Evolutionary conservation across 2,113 vertebrate species (phyloP), one percentile per base, ranked within the genome.

Genomic region (Crotalus horridus): DNA sequence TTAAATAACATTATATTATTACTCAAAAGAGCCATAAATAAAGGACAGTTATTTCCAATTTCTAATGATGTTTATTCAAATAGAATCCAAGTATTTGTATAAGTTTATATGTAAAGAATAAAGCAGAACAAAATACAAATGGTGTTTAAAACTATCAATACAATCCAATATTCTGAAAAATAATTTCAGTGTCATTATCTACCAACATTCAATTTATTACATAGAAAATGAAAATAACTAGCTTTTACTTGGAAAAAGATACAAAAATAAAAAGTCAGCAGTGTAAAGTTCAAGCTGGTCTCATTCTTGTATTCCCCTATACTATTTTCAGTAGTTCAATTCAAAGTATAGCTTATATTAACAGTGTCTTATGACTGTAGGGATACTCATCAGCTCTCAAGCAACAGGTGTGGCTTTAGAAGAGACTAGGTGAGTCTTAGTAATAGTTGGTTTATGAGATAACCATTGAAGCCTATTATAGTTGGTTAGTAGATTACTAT

Each of bases 141-240:
- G 8, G 21, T 85, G 11, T 51, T 94, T 64, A 87, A 93, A 91
- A 51, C 64, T 89, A 33, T 46, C 23, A 88, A 0, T 58, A 21
- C 11, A 56, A 55, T 56, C 6, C 59, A 92, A 91, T 12, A 56
- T 91, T 89, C 39, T 92, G 91, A 92, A 89, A 69, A 94, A 24
- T 89, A 64, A 91, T 93, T 54, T 86, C 69, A 69, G 87, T 81
- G 91, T 46, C 46, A 46, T 4, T 87, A 89, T 46, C 58, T 6
- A 55, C 48, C 87, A 59, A 4, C 93, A 15, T 92, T 95, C 93
- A 59, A 92, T 94, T 81, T 93, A 91, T 92, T 92, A 94, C 20
- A 92, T 91, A 86, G 17, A 88, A 33, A 88, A 94, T 87, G 26
- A 94, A 0, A 0, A 51, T n/a, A 85, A 88, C 64, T 74, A 87